phyloP scores from a whole-genome alignment of 2,113 vertebrate genomes.

The Pelecanoides urinatrix region DNA sequence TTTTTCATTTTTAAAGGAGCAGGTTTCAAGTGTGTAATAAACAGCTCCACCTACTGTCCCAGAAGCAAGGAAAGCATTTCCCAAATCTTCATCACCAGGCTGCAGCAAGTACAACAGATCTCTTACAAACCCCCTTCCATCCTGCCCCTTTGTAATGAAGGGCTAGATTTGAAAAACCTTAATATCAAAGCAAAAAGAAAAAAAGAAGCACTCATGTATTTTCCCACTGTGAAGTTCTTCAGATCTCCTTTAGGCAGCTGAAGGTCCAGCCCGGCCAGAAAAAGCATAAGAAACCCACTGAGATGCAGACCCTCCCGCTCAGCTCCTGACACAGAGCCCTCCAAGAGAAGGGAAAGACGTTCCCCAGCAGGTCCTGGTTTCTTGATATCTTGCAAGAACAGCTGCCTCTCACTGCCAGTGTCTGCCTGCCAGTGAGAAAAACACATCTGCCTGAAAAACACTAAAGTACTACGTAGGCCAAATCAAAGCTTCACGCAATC shows the following conservation, averaged over 20 bases:
- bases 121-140: background rate
- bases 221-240: background rate
- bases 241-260: background rate
- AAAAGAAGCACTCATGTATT: background rate
- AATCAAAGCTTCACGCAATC: background rate
- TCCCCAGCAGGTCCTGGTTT: background rate
- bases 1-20: background rate
- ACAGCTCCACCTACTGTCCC: constrained; percentile 58
- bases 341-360: background rate
- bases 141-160: background rate
- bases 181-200: background rate
- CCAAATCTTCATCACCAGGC: background rate
- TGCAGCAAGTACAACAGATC: background rate
- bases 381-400: background rate
- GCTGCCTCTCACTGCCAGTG: background rate
- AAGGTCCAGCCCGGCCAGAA: background rate
- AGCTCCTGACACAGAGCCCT: background rate
- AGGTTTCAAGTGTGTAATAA: background rate
- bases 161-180: background rate
- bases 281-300: background rate
- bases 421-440: background rate
- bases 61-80: background rate
- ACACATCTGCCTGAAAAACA: background rate
- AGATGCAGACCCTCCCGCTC: background rate
- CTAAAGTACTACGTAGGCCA: background rate